Evolutionary conservation across 2,113 vertebrate genomes (phyloP).

Genomic region (Sinocyclocheilus rhinocerous): DNA sequence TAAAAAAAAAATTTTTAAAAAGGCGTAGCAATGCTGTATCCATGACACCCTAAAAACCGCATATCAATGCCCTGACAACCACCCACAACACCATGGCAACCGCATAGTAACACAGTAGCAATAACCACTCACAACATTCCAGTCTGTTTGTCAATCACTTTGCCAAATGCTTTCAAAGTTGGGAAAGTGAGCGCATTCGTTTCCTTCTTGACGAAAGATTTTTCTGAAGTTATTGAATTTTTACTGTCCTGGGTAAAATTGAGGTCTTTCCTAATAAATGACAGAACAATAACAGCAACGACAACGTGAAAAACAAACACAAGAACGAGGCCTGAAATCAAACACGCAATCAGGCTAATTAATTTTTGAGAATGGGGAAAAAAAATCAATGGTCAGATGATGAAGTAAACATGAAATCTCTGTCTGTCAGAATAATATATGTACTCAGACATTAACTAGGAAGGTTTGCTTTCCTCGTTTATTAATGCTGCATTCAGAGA

Average conservation of each 20-base stretch:
- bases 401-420: conserved; percentile 46
- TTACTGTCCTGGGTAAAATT: not conserved
- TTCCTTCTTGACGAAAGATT: not conserved
- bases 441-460: conserved; percentile 22
- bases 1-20: no score
- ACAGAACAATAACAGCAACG: conserved; percentile 22
- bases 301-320: conserved; percentile 39
- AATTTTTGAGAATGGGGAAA: conserved; percentile 43
- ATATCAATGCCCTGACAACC: no score
- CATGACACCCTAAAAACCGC: no score
- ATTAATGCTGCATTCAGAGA: not conserved
- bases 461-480: not conserved
- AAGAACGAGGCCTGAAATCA: conserved; percentile 50
- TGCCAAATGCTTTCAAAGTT: no score
- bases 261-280: not conserved
- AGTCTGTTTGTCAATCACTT: not conserved
- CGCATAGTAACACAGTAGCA: no score
- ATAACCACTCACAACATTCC: no score
- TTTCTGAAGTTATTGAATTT: not conserved
- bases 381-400: conserved; percentile 36
- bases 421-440: not conserved
- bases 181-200: not conserved
- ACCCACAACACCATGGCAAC: no score
- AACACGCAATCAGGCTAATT: conserved; percentile 63
- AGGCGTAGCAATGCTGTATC: no score